A percentile compares a stretch with the other conserved stretches of the same genome.
phyloP scores from a whole-genome alignment of 2,888 invertebrate species.

The Oasisia sp. region DNA sequence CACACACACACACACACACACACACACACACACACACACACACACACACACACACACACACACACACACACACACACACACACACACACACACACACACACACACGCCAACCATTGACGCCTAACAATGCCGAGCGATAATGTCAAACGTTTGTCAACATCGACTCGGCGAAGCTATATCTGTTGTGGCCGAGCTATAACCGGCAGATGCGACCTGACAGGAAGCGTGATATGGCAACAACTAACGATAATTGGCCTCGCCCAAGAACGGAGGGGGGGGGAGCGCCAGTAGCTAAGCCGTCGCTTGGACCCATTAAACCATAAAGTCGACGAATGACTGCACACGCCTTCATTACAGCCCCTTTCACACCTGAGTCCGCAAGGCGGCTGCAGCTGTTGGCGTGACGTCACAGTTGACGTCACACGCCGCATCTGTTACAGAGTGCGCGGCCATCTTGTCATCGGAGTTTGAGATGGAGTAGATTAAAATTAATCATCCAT shows the following conservation, averaged over 20 bases:
- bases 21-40: neutral
- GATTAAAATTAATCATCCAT: neutral
- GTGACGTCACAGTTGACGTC: neutral
- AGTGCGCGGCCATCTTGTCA: neutral
- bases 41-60: neutral
- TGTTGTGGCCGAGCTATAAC: neutral
- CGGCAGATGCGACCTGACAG: neutral
- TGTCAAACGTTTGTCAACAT: neutral
- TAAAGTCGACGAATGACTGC: neutral
- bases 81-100: neutral
- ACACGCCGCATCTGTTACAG: neutral
- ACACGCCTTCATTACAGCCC: neutral
- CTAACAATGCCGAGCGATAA: neutral
- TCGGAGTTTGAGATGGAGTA: neutral
- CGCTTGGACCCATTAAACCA: neutral
- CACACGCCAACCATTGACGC: neutral
- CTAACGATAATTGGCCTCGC: neutral
- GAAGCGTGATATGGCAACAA: neutral
- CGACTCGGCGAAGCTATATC: neutral
- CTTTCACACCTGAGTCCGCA: neutral
- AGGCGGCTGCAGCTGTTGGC: neutral
- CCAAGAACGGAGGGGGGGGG: neutral
- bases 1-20: neutral
- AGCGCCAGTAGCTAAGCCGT: neutral
- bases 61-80: neutral